A percentile compares a stretch with the other conserved stretches of the same genome.
Evolutionary conservation across 2,113 vertebrate genomes (phyloP).

Genomic region (Trogon surrucura): DNA sequence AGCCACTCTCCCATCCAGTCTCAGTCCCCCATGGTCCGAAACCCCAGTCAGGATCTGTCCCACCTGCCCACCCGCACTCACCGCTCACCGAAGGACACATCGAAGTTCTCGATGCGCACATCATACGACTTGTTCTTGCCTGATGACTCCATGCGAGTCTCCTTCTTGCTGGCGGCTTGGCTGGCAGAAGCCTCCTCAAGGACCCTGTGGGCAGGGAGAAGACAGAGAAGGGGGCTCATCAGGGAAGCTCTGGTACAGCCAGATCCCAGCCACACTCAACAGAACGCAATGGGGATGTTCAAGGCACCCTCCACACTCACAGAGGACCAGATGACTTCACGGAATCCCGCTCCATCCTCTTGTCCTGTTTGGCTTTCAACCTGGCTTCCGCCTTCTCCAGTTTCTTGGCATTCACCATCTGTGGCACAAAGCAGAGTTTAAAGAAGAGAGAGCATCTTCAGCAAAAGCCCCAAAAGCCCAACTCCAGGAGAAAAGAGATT

Average conservation of each 20-base stretch:
- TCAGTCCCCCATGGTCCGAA: background rate
- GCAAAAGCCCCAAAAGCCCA: background rate
- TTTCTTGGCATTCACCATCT: constrained; percentile 94
- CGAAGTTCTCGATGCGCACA: constrained; percentile 97
- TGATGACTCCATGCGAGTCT: constrained; percentile 89
- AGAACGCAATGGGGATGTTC: background rate
- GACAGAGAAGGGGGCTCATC: background rate
- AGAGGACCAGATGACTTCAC: constrained; percentile 78
- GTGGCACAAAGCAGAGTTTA: background rate
- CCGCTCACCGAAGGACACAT: constrained; percentile 97
- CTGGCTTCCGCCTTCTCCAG: constrained; percentile 96
- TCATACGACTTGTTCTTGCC: constrained; percentile 98
- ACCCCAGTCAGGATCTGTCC: background rate
- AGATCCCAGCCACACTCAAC: background rate
- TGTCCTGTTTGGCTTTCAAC: constrained; percentile 93
- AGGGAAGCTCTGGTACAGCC: background rate
- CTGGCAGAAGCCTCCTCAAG: constrained; percentile 97
- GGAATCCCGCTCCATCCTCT: constrained; percentile 88
- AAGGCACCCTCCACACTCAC: constrained; percentile 71
- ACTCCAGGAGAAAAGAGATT: background rate
- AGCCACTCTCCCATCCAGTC: background rate
- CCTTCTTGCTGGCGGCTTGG: constrained; percentile 96
- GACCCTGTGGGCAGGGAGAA: constrained; percentile 72
- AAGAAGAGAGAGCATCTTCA: background rate
- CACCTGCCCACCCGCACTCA: constrained; percentile 64